phyloP scores from a whole-genome alignment of 2,888 invertebrate species.

The Ectropis crepuscularia region DNA sequence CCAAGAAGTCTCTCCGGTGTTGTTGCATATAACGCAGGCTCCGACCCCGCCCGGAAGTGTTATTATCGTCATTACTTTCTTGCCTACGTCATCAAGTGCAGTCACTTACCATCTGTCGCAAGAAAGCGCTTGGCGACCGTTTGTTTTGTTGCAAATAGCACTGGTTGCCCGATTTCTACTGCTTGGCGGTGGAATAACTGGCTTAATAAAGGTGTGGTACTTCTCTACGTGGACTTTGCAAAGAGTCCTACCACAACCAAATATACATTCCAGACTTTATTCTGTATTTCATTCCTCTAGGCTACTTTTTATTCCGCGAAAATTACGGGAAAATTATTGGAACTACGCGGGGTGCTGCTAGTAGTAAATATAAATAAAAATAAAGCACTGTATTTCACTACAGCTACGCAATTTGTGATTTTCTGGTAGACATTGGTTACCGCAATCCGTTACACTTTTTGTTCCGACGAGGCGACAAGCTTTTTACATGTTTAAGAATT shows the following conservation, averaged over 20 bases:
- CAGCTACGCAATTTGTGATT: slow-evolving; percentile 25
- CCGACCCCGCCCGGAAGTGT: too few species aligned
- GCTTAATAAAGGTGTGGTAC: too few species aligned
- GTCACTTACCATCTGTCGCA: slow-evolving; percentile 5
- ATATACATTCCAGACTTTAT: too few species aligned
- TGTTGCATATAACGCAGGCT: too few species aligned
- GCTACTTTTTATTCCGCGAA: too few species aligned
- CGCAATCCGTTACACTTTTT: slow-evolving; percentile 43
- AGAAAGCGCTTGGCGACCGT: slow-evolving; percentile 36
- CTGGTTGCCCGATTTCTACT: slow-evolving; percentile 56
- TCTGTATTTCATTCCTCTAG: too few species aligned
- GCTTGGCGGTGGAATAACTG: too few species aligned
- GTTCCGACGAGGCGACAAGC: slow-evolving; percentile 44
- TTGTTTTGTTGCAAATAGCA: slow-evolving; percentile 39
- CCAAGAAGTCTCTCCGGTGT: too few species aligned
- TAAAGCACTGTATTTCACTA: slow-evolving; percentile 9
- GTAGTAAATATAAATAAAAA: background rate
- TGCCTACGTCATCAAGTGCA: background rate
- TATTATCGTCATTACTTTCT: too few species aligned
- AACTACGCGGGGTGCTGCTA: background rate
- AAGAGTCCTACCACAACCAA: too few species aligned
- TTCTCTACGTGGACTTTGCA: too few species aligned
- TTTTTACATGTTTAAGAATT: background rate
- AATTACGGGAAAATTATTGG: too few species aligned
- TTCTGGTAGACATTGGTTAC: slow-evolving; percentile 20